Percentiles rank a stretch among this genome's conserved stretches.
Evolutionary conservation across 2,113 vertebrate genomes (phyloP).

Genomic region (Meles meles): DNA sequence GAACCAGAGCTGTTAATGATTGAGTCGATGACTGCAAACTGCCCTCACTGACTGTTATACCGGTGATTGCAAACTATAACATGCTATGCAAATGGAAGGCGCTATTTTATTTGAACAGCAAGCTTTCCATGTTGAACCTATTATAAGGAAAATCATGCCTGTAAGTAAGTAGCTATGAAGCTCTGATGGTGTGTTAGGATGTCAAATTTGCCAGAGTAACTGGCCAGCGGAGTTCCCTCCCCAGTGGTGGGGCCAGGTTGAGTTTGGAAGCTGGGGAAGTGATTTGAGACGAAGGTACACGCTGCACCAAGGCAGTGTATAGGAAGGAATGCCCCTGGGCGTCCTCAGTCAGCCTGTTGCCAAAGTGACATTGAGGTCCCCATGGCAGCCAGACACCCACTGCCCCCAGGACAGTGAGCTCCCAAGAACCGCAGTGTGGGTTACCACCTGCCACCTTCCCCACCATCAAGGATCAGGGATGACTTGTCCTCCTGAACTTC

Average conservation of each 20-base stretch:
- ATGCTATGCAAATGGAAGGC: not conserved
- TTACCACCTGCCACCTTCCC: not conserved
- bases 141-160: not conserved
- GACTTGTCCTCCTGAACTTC: not conserved
- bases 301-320: not conserved
- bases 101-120: not conserved
- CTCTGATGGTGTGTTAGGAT: not conserved
- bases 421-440: not conserved
- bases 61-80: not conserved
- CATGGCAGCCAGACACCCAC: not conserved
- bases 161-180: not conserved
- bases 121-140: not conserved
- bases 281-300: not conserved
- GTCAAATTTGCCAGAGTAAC: not conserved
- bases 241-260: not conserved
- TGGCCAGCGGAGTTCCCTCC: rapidly evolving
- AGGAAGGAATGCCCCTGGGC: not conserved
- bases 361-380: not conserved
- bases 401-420: too few relatives aligned
- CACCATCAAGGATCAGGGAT: not conserved
- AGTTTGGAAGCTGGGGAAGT: not conserved
- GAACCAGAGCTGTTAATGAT: not conserved
- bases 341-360: not conserved
- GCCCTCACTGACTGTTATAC: not conserved
- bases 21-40: not conserved